Conservation (phyloP, 37 sponge, comb jelly and placozoan genomes). For the Oopsacas minuta region DNA sequence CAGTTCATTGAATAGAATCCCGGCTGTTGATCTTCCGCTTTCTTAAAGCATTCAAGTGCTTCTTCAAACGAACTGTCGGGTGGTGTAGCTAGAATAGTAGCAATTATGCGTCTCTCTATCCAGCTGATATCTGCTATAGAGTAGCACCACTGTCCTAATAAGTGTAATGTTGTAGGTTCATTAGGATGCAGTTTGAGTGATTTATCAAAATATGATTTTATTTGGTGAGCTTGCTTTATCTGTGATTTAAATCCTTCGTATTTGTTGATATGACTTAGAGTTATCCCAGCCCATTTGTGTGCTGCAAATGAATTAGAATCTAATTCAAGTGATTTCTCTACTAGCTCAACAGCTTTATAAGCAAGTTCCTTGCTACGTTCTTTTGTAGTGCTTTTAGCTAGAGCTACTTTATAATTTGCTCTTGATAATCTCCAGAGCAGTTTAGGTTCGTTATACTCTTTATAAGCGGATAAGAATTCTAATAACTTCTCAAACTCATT, state of each 20-base stretch:
- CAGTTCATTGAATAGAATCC: neutral
- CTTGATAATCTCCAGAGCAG: neutral
- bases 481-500: neutral
- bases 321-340: neutral
- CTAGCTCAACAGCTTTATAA: neutral
- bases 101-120: neutral
- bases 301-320: neutral
- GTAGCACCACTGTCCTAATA: conserved; percentile 14
- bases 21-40: neutral
- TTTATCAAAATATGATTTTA: neutral
- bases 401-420: neutral
- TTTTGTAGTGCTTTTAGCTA: neutral
- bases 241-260: neutral
- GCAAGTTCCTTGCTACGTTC: neutral
- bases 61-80: neutral
- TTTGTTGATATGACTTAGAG: neutral
- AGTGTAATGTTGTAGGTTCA: neutral
- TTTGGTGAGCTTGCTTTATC: neutral
- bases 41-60: neutral
- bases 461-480: neutral
- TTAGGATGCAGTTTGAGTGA: neutral
- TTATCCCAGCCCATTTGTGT: neutral
- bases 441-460: neutral
- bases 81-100: neutral
- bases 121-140: neutral